Conservation (phyloP, 1,140 invertebrate species). For the Hesperophylax magnus region DNA sequence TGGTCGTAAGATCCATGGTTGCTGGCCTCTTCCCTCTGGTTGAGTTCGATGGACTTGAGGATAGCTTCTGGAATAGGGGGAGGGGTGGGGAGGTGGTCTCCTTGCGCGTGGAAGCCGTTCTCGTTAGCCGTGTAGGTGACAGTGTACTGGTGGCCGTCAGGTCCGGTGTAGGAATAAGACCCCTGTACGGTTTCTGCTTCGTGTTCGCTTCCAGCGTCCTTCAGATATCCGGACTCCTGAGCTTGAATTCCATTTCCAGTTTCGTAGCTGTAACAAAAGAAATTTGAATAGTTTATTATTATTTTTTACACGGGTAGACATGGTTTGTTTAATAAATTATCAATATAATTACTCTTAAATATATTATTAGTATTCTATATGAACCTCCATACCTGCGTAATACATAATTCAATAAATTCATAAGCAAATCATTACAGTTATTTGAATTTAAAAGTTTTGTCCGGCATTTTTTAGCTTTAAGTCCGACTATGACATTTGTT, state of each 20-base stretch:
- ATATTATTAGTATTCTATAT: too few species aligned
- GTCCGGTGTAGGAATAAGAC: slow-evolving; percentile 81
- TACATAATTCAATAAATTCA: too few species aligned
- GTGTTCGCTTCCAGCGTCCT: slow-evolving; percentile 69
- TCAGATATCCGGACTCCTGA: slow-evolving; percentile 60
- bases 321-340: too few species aligned
- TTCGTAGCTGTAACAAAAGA: slow-evolving; percentile 64
- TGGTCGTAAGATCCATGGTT: slow-evolving; percentile 5
- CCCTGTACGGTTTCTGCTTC: slow-evolving; percentile 76
- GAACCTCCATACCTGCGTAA: too few species aligned
- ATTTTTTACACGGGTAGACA: too few species aligned
- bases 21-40: slow-evolving; percentile 46
- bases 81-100: slow-evolving; percentile 82
- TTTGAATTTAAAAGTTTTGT: too few species aligned
- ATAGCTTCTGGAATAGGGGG: slow-evolving; percentile 78
- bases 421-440: too few species aligned
- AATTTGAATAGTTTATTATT: too few species aligned
- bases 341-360: too few species aligned
- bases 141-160: slow-evolving; percentile 78
- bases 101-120: slow-evolving; percentile 82
- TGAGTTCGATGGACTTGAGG: slow-evolving; percentile 64
- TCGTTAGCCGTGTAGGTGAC: slow-evolving; percentile 85
- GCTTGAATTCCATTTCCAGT: slow-evolving; percentile 67
- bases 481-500: too few species aligned
- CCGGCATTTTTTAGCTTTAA: too few species aligned